Base-by-base conservation (phyloP, 2,888 invertebrate species). In the Diploptera punctata region DNA sequence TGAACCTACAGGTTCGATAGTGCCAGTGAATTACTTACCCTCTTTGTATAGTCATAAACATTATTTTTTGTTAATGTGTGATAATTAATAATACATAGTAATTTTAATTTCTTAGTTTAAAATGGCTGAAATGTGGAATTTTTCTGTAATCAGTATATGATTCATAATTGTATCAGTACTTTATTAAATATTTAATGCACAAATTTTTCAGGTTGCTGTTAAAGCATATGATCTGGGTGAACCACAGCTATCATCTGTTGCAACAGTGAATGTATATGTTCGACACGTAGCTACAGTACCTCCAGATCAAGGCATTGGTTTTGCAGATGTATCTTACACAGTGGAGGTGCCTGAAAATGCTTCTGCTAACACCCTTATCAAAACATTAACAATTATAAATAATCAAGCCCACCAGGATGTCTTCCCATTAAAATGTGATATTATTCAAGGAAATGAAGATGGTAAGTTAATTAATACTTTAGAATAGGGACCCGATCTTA, bases 141-240 rank as follows among this genome's bases (percentile, higher is more conserved):
- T n/a, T n/a, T n/a, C n/a, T n/a, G n/a, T n/a, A n/a, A n/a, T n/a
- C n/a, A n/a, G n/a, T n/a, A n/a, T n/a, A n/a, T n/a, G n/a, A n/a
- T n/a, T n/a, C n/a, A n/a, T n/a, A n/a, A n/a, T n/a, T n/a, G n/a
- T n/a, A n/a, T n/a, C n/a, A n/a, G n/a, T n/a, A n/a, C n/a, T n/a
- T n/a, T n/a, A n/a, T n/a, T n/a, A n/a, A n/a, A n/a, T n/a, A n/a
- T n/a, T n/a, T n/a, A n/a, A n/a, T n/a, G 24, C 3, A 24, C 24
- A 21, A 9, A 69, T 21, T 61, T 78, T 79, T 4, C 79, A 93
- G 92, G 88, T 95, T 75, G 94, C 95, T 78, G 91, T 97, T 0
- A 87, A 92, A 79, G 95, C 94, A 0, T 93, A 92, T 79, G 96
- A 97, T 79, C 88, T 94, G 80, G 96, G 94, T 0, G 94, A 93